Base-by-base conservation (phyloP, 2,113 vertebrate genomes). In the Plecturocebus donacophilus region DNA sequence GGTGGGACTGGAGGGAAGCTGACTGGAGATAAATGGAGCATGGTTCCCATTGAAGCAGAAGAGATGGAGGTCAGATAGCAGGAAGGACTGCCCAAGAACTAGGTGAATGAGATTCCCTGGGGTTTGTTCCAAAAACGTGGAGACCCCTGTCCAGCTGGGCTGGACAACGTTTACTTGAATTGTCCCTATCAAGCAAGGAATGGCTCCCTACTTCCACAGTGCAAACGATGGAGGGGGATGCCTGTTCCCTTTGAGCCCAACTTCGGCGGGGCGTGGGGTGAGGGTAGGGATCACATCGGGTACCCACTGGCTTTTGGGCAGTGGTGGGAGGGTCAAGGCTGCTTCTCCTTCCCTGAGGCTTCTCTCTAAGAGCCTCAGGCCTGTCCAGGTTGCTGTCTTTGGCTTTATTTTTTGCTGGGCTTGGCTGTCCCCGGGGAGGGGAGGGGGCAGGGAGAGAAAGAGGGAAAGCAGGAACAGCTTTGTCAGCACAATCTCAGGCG, bases 371-470 rank as follows among this genome's bases (percentile, higher is more conserved):
- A 97, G 90, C 82, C 87, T 89, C 42, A 85, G 88, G 76, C 90
- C 64, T 1, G 68, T 94, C 87, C 96, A 95, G 92, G 94, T 97
- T 91, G 76, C 85, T n/a, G 95, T 95, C 96, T 97, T 90, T 61
- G 95, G 90, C 79, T 97, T 97, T 97, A 97, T 97, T 98, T 97
- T 97, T 95, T 98, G 98, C 96, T 96, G 92, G 97, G 92, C 90
- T 96, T 1, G 21, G 83, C 97, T 92, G 54, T 97, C 90, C 90
- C 96, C 64, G 0, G 76, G 92, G 96, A 95, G 84, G 66, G 95
- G 96, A 71, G 58, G 77, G 94, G 82, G 38, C 81, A 30, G 93
- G 85, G 71, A 94, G 84, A 61, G 81, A 79, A 93, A 86, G 81
- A 94, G 68, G 85, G 40, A 49, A 91, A 91, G 90, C 82, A 85